Evolutionary conservation across 2,888 invertebrate species (phyloP), one percentile per base, ranked within the genome.

Genomic region (Thecocarcelia acutangulata): DNA sequence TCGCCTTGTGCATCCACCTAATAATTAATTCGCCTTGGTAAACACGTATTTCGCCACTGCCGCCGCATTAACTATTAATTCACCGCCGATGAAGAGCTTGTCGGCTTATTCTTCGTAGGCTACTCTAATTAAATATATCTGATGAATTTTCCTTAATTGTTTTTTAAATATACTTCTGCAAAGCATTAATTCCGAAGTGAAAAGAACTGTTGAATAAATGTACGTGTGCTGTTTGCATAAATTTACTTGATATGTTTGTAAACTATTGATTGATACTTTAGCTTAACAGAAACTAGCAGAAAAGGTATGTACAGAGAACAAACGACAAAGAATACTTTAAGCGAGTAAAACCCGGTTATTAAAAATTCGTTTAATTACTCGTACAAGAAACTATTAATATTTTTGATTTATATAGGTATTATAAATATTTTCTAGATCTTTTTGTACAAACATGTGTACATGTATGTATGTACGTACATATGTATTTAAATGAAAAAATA

Each of bases 281-380:
- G 24, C 37, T 52, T 13, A 24, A 44, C 37, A 54, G 50, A 17
- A 61, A 68, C 17, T 64, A 58, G 46, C 70, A 44, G 33, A n/a
- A 61, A 61, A 76, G 78, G 78, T 78, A 78, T 64, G 72, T 17
- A 59, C 46, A 73, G 37, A 72, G 58, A 79, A 33, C 58, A 66
- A 73, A 50, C 40, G 59, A 72, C 58, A 59, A 78, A 72, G 70
- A 70, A 79, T 50, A 52, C 33, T 50, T 50, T 12, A 54, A 24
- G 54, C 50, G 42, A 69, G 52, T 61, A 54, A 58, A 64, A 66
- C 78, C 78, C 66, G 78, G 66, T 66, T 54, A 50, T 58, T 59
- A 61, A 24, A 17, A 33, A 77, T 52, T 56, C 54, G n/a, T 54
- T 44, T 56, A 37, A 28, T 58, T 56, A 19, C 42, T 48, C 50